These are phyloP conservation scores for Coluber constrictor DNA, from an alignment of 2,797 vertebrate genomes.

Conservation along the genomic window DNA sequence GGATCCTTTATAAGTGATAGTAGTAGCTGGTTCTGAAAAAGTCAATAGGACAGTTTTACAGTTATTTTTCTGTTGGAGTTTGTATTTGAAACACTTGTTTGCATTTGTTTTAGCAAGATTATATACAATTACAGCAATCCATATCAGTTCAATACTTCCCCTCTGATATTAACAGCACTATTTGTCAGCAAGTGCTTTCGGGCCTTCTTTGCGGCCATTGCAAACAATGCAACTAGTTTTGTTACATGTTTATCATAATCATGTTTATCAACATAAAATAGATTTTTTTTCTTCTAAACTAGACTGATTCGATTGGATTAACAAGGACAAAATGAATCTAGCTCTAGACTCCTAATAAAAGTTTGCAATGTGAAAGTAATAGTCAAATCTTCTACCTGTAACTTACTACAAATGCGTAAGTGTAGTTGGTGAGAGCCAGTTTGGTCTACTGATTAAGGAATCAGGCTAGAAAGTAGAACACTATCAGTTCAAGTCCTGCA, in stretches of 20 bases:
- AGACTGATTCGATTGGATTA: background rate
- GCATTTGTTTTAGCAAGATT: background rate
- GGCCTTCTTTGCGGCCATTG: background rate
- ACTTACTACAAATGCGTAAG: background rate
- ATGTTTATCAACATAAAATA: background rate
- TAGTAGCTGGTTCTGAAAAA: background rate
- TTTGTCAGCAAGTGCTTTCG: background rate
- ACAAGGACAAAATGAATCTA: background rate
- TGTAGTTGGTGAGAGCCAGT: background rate
- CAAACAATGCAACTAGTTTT: background rate
- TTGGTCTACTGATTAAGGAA: background rate
- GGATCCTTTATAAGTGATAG: background rate
- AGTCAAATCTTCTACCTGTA: background rate
- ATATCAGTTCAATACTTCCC: background rate
- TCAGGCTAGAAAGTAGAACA: background rate
- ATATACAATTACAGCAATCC: background rate
- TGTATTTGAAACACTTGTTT: background rate
- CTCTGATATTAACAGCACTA: background rate
- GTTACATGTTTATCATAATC: background rate
- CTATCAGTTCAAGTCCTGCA: background rate
- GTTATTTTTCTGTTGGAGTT: background rate
- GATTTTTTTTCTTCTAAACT: background rate
- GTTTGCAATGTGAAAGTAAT: background rate
- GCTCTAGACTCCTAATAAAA: background rate
- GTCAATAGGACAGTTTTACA: background rate